phyloP scores from a whole-genome alignment of 2,113 vertebrate species.

The Balaenoptera acutorostrata region DNA sequence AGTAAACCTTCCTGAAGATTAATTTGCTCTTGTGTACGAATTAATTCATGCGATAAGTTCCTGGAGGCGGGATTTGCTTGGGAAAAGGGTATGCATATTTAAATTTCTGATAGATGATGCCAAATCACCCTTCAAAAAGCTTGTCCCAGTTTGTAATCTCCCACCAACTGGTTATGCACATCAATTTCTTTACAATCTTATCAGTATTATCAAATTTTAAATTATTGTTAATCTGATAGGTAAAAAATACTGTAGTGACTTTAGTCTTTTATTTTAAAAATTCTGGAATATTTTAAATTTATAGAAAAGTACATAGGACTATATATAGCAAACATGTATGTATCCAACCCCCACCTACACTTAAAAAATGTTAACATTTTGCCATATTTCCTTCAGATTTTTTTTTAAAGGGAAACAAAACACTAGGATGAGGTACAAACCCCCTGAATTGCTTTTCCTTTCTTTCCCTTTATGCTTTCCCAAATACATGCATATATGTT shows the following conservation, averaged over 20 bases:
- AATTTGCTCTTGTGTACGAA: not conserved
- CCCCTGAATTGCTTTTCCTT: not conserved
- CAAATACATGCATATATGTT: not conserved
- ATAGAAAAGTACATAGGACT: not conserved
- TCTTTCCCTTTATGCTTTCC: not conserved
- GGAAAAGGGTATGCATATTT: not conserved
- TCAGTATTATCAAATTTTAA: not conserved
- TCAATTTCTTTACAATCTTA: not conserved
- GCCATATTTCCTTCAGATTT: not conserved
- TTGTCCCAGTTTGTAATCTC: not conserved
- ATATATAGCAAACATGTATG: not conserved
- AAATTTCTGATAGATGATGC: not conserved
- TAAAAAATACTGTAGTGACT: not conserved
- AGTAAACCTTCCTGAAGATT: not conserved
- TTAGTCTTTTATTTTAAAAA: not conserved
- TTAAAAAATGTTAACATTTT: not conserved
- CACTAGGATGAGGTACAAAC: not conserved
- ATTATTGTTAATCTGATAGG: not conserved
- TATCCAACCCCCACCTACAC: not conserved
- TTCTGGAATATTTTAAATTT: not conserved
- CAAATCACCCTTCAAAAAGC: not conserved
- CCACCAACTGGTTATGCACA: not conserved
- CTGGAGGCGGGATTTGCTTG: not conserved
- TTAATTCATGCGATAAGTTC: not conserved
- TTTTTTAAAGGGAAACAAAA: not conserved